Base-by-base conservation (phyloP, 2,113 vertebrate genomes). In the Pelmatolapia mariae region DNA sequence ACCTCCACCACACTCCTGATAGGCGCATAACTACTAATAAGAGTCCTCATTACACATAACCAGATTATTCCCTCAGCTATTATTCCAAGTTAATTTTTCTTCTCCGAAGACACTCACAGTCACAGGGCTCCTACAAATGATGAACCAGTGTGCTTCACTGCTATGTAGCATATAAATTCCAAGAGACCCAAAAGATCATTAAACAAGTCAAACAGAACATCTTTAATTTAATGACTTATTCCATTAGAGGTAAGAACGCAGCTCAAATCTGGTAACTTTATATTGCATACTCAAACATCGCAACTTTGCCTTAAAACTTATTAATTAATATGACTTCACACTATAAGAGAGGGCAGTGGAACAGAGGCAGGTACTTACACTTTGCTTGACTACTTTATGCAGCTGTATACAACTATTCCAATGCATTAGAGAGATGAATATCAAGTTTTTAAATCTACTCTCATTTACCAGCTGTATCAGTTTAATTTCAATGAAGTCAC, bases 41-140 rank as follows among this genome's bases (percentile, higher is more conserved):
- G 85, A 92, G 87, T 86, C 88, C 86, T 94, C 91, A 94, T 95
- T 93, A 94, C 86, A 92, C 88, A 83, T 90, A 89, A 95, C 87
- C 87, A 93, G 89, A 96, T 92, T 91, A 93, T 91, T 94, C 93
- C 93, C 92, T 80, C 33, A 33, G 79, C 85, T 71, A 85, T 84
- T 52, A 71, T 73, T 86, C 86, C 82, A 78, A 84, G 40, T 56
- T 76, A 43, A 79, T 89, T 87, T 82, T 86, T 82, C 84, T 59
- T 52, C 81, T 82, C 85, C 63, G 18, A 61, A 83, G 86, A 85
- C 52, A 87, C 52, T 47, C 24, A 7, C 26, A 76, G 82, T 68
- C 66, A 26, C 78, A 50, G 24, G 71, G 81, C 85, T 80, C 59
- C 12, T 81, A 57, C 83, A 71, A 90, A 63, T 57, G 45, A 87